Evolutionary conservation across 2,888 invertebrate species (phyloP), one percentile per base, ranked within the genome.

Genomic region (Drosophila dives): DNA sequence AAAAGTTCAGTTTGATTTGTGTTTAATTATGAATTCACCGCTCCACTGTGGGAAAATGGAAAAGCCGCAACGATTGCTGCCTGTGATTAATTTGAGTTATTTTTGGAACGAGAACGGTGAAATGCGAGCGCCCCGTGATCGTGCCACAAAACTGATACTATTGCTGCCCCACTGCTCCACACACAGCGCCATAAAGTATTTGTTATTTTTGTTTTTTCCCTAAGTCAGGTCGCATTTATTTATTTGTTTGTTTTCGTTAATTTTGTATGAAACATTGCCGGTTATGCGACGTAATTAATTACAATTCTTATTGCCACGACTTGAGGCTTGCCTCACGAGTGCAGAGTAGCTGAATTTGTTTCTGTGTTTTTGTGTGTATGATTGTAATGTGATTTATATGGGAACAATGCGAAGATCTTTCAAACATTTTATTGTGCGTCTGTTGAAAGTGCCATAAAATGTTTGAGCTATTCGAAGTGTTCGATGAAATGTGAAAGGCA

Each of bases 21-120:
- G 53, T 70, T 73, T 65, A 68, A 78, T 76, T 80, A 73, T 64
- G 76, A 58, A 53, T 71, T 51, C 68, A 55, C 12, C 17, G 49
- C 32, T 26, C 54, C 45, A 33, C 26, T 62, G 64, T 60, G 54
- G 77, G 79, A 75, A 81, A 81, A 73, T 74, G 45, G 64, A 75
- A 72, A 65, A 64, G 60, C 65, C 61, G 67, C 64, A 40, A 36
- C 61, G 36, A 45, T 51, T 53, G 64, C 42, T 49, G 72, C 54
- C 67, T 73, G 80, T 83, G 86, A 87, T 87, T 87, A 86, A 87
- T 87, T 89, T 83, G 78, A 79, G 80, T 85, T 83, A 86, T 81
- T 88, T 83, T 89, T 88, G 81, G 82, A 81, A 78, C 75, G 79
- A 72, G 45, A 45, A 45, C 45, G 70, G 81, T 80, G 83, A 81